Percentiles rank a stretch among this genome's conserved stretches.
phyloP scores from a whole-genome alignment of 2,888 invertebrate genomes.

The Stenurella melanura region DNA sequence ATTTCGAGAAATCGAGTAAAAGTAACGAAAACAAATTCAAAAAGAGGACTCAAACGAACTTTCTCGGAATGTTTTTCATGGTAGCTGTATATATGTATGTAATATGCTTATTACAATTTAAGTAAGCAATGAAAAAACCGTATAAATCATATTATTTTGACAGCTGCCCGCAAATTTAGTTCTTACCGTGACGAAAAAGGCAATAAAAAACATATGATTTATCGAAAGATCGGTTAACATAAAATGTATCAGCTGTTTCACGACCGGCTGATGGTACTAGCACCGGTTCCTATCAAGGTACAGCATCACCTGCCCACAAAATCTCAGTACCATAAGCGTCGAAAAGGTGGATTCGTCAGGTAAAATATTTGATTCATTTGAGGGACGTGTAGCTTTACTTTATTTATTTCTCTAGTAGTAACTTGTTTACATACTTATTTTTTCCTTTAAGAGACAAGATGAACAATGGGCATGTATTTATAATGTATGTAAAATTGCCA shows the following conservation, averaged over 20 bases:
- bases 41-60: no score
- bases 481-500: no score
- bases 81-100: background rate
- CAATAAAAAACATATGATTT: slow-evolving; percentile 26
- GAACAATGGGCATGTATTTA: no score
- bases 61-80: no score
- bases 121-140: background rate
- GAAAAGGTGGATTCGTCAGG: background rate
- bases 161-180: slow-evolving; percentile 17
- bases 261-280: slow-evolving; percentile 43
- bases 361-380: background rate
- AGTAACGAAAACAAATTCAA: no score
- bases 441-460: no score
- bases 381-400: no score
- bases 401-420: no score
- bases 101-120: background rate
- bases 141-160: slow-evolving; percentile 29
- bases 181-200: slow-evolving; percentile 21
- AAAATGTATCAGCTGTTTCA: slow-evolving; percentile 36
- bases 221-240: slow-evolving; percentile 25
- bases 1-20: no score
- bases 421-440: no score
- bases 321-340: slow-evolving; percentile 49
- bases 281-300: slow-evolving; percentile 54
- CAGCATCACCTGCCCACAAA: slow-evolving; percentile 53